Base-by-base conservation (phyloP, 2,797 vertebrate species). In the Prunella strophiata region DNA sequence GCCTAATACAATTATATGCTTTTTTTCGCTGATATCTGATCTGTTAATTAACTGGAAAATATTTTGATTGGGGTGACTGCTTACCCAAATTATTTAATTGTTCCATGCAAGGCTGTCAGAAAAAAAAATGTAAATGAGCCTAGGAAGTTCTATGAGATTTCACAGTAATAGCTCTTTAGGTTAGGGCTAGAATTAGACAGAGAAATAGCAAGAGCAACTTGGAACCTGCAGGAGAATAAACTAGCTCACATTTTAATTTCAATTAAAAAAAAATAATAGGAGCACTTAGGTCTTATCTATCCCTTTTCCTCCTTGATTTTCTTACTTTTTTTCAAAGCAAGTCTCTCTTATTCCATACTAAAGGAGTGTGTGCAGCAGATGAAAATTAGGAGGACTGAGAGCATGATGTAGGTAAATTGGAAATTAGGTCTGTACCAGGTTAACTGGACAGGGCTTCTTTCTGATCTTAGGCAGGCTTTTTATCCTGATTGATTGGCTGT, bases 21-120 rank as follows among this genome's bases (percentile, higher is more conserved):
- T 91, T 97, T 92, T 92, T 96, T 59, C 91, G 84, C 88, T 58
- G 86, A 96, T 80, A 93, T 92, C 73, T 91, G 91, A 91, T 96
- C 70, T 94, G 80, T 82, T 96, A 95, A 95, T 97, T 97, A 96
- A 52, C 84, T 96, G 93, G 95, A 97, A 96, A 97, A 96, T 89
- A 85, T 91, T 96, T 95, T 96, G 87, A 95, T 88, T 97, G 89
- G 86, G 88, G 86, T 96, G 82, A 91, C 79, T 93, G 93, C 89
- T 95, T 96, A 78, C 40, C 81, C 52, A 94, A 94, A 95, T 96
- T 93, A 80, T 93, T 96, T 95, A 94, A 89, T 93, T 96, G 51
- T 96, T 93, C 72, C 78, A 16, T 11, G 22, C 40, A 94, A 93
- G 48, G 42, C 83, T 95, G 79, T 93, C 73, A 94, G 62, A 30